phyloP scores from a whole-genome alignment of 2,113 vertebrate genomes.

The Antigone vipio region DNA sequence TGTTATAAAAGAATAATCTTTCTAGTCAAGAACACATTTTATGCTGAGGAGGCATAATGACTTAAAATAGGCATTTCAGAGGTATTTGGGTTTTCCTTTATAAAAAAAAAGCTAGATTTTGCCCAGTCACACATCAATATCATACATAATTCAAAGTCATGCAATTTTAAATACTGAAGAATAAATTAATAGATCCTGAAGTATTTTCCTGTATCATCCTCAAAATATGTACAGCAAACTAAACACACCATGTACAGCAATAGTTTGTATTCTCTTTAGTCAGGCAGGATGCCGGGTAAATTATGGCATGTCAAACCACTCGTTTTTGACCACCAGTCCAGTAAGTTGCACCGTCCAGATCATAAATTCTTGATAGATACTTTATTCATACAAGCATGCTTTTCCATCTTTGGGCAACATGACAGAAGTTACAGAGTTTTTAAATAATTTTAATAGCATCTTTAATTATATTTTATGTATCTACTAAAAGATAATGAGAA shows the following conservation, averaged over 20 bases:
- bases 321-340: background rate
- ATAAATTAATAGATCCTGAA: background rate
- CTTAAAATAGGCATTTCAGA: background rate
- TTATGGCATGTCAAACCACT: background rate
- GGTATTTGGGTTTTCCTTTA: background rate
- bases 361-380: background rate
- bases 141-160: background rate
- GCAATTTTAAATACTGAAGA: rapidly evolving
- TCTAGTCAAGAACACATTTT: background rate
- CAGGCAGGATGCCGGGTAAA: background rate
- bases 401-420: background rate
- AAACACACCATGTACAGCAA: background rate
- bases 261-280: background rate
- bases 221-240: background rate
- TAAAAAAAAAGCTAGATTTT: background rate
- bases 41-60: background rate
- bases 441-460: background rate
- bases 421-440: background rate
- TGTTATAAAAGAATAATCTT: background rate
- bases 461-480: background rate
- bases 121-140: background rate
- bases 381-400: background rate
- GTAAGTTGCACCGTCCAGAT: background rate
- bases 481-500: background rate
- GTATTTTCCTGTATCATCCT: background rate